Evolutionary conservation across 2,888 invertebrate species (phyloP).

Genomic region (Dastarcus helophoroides): DNA sequence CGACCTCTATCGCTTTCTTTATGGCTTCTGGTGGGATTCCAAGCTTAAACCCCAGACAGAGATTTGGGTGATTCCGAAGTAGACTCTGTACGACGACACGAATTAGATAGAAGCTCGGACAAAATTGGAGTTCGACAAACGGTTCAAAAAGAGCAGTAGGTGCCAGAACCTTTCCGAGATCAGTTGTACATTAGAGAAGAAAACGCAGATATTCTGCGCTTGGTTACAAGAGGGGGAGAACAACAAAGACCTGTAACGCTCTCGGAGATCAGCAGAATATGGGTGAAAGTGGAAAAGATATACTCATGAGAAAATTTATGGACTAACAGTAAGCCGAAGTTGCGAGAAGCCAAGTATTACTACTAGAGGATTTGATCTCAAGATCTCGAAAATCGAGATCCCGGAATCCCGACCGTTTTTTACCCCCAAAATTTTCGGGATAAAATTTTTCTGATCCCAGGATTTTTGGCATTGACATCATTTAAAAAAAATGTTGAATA

Average conservation of each 20-base stretch:
- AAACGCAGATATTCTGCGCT: constrained; percentile 69
- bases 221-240: constrained; percentile 60
- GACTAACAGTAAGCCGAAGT: constrained; percentile 52
- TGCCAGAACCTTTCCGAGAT: constrained; percentile 13
- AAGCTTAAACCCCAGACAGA: constrained; percentile 78
- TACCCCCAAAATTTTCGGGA: too few relatives aligned
- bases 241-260: constrained; percentile 40
- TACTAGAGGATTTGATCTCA: too few relatives aligned
- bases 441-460: too few relatives aligned
- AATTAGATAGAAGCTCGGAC: constrained; percentile 67
- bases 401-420: too few relatives aligned
- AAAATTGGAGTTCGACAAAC: constrained; percentile 29
- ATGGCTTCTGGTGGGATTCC: too few relatives aligned
- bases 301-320: constrained; percentile 72
- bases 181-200: constrained; percentile 75
- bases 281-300: constrained; percentile 71
- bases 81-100: constrained; percentile 63
- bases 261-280: constrained; percentile 33
- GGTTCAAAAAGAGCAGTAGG: constrained; percentile 21
- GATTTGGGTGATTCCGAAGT: constrained; percentile 39
- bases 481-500: too few relatives aligned
- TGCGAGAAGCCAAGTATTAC: constrained; percentile 19
- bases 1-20: too few relatives aligned
- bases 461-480: too few relatives aligned
- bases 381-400: too few relatives aligned